Evolutionary conservation across 2,113 vertebrate genomes (phyloP).

Genomic region (Urocynchramus pylzowi): DNA sequence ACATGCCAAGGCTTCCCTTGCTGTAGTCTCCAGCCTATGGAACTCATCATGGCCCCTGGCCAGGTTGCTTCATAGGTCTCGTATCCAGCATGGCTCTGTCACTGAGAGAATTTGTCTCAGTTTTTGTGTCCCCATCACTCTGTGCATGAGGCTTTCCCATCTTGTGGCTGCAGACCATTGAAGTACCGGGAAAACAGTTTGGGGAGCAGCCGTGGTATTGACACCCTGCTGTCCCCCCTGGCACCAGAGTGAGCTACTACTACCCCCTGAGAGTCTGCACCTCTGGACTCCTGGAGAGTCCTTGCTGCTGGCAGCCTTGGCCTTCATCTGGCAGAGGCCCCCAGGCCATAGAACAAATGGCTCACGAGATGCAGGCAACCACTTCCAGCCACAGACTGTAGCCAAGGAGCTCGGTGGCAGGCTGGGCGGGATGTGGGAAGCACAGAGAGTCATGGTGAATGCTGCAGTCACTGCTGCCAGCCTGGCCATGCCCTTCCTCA

Average conservation of each 20-base stretch:
- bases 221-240: not conserved
- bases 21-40: not conserved
- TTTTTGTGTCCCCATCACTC: not conserved
- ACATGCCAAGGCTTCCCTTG: accelerated
- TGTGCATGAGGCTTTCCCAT: not conserved
- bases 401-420: not conserved
- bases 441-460: not conserved
- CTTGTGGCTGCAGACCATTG: not conserved
- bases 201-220: not conserved
- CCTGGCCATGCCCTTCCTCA: not conserved
- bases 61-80: not conserved
- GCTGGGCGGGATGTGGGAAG: not conserved
- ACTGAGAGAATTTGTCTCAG: accelerated
- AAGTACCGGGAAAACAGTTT: not conserved
- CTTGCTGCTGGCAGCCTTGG: not conserved
- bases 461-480: not conserved
- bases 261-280: not conserved
- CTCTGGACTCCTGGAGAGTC: not conserved
- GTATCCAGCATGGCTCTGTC: not conserved
- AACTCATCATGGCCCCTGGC: not conserved
- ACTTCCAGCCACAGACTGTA: not conserved
- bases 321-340: not conserved
- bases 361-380: not conserved
- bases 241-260: not conserved
- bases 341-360: not conserved